Base-by-base conservation (phyloP, 1,140 invertebrate genomes). In the Ceratina australensis region DNA sequence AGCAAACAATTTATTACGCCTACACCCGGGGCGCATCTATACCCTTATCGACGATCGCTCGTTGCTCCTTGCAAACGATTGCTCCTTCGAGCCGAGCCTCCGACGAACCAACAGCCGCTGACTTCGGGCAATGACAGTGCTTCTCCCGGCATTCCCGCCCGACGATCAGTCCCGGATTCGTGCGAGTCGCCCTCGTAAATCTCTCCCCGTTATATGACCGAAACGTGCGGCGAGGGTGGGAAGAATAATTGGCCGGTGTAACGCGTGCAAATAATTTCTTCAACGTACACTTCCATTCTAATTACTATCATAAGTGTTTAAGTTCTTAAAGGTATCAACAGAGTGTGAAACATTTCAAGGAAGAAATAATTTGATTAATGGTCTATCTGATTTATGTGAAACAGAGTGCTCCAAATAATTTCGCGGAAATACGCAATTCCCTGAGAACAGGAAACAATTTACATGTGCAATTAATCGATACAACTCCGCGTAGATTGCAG, bases 1-100 rank as follows among this genome's bases (percentile, higher is more conserved):
- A 85, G 83, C 83, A 84, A 85, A 85, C 82, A 84, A 85, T 85
- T 85, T 85, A 85, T 85, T 84, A 84, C 83, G 83, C 82, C 83
- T 81, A 85, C 83, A 72, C 83, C 79, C 81, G 50, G 74, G 79
- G 79, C 82, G 82, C 83, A 85, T 84, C 82, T 79, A 85, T 77
- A 78, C 82, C 78, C 71, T 85, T 85, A 85, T 85, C 83, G 71
- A 75, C 60, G 79, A 85, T 85, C 83, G 72, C 79, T 77, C 49
- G 78, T 82, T 84, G 81, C 82, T 84, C 65, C 78, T 83, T 84
- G 57, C 52, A 49, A 83, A 72, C 82, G 77, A 83, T 82, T 81
- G 74, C 81, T 83, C 74, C 80, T 84, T 83, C 81, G 66, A 69
- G 56, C 63, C 52, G 76, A 52, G 72, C 73, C 82, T 80, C 65